Percentiles rank a stretch among this genome's conserved stretches.
Conservation (phyloP, 2,888 invertebrate genomes). For the Sepiola atlantica region DNA sequence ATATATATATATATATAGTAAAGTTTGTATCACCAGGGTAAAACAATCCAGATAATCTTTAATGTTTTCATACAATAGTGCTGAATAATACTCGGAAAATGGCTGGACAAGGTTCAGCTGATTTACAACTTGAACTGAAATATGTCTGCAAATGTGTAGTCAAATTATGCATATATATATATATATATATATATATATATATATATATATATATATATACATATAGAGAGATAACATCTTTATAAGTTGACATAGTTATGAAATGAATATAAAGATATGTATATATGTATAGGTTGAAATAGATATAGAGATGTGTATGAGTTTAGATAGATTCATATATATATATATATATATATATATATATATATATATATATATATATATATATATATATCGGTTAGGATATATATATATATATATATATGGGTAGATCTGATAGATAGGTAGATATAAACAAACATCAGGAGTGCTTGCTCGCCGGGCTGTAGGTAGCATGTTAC, state of each 20-base stretch:
- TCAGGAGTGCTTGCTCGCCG: background rate
- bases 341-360: conserved; percentile 16
- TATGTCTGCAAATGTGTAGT: background rate
- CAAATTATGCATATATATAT: background rate
- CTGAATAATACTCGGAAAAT: background rate
- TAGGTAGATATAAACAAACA: background rate
- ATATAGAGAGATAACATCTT: no score
- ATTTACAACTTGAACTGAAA: background rate
- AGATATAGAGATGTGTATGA: no score
- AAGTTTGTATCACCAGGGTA: background rate
- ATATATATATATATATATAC: background rate
- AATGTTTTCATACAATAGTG: no score
- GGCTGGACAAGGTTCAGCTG: background rate
- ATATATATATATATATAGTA: background rate
- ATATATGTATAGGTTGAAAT: no score
- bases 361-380: conserved; percentile 32
- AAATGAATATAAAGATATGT: no score
- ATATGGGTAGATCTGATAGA: background rate
- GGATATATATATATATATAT: conserved; percentile 15
- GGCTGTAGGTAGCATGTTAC: no score
- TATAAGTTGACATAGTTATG: no score
- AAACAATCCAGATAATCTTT: background rate
- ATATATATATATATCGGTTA: conserved; percentile 32
- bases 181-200: conserved; percentile 32
- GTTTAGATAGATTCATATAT: no score